phyloP scores from a whole-genome alignment of 2,113 vertebrate species.

The Geothlypis trichas region DNA sequence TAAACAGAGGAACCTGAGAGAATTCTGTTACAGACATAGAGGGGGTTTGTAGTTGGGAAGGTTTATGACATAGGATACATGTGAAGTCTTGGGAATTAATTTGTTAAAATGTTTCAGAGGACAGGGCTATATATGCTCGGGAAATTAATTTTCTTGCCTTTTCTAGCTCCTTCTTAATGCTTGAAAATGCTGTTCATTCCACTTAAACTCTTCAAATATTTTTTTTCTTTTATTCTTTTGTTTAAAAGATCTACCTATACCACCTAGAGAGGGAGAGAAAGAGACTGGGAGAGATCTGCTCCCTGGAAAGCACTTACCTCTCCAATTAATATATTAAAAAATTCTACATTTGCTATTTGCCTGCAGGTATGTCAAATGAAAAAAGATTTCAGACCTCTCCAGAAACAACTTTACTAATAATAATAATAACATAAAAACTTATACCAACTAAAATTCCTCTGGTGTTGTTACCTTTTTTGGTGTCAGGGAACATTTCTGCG shows the following conservation, averaged over 20 bases:
- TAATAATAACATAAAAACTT: not conserved
- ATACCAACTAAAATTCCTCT: not conserved
- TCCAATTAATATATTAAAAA: not conserved
- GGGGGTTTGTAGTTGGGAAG: accelerated
- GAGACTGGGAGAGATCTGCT: not conserved
- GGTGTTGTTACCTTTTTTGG: not conserved
- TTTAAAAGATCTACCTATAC: not conserved
- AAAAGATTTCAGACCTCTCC: not conserved
- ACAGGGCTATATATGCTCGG: not conserved
- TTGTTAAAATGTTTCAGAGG: not conserved
- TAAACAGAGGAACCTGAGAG: not conserved
- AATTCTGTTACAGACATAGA: not conserved
- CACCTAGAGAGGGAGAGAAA: not conserved
- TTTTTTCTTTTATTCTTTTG: not conserved
- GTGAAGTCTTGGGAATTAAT: not conserved
- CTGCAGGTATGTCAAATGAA: not conserved
- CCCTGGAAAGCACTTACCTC: not conserved
- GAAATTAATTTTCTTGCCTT: not conserved
- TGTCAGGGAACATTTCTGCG: not conserved
- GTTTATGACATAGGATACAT: not conserved
- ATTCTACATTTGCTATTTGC: not conserved
- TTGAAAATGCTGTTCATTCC: not conserved
- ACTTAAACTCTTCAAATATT: not conserved
- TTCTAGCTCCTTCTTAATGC: not conserved
- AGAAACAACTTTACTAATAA: not conserved